These are phyloP conservation scores for Cheirogaleus major DNA, from an alignment of 2,797 vertebrate genomes.

Conservation along the genomic window DNA sequence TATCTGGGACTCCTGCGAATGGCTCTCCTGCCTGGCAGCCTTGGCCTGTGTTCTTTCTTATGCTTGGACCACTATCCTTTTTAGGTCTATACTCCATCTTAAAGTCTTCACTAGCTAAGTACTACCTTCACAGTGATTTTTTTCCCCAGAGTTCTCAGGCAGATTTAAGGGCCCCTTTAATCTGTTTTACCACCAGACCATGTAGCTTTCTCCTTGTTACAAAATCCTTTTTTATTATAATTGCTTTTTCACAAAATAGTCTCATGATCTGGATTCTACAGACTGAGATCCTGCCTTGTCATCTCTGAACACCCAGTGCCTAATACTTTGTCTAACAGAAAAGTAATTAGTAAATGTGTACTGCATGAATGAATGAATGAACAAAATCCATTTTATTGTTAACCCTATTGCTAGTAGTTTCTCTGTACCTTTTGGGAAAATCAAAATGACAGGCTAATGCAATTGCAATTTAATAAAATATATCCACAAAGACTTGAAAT, in stretches of 20 bases:
- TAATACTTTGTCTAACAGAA: background rate
- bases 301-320: background rate
- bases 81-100: background rate
- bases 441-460: background rate
- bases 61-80: fast-evolving
- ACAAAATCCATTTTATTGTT: background rate
- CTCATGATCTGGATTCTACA: background rate
- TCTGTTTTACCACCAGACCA: background rate
- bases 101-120: background rate
- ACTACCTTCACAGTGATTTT: background rate
- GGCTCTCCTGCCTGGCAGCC: too few relatives aligned
- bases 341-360: background rate
- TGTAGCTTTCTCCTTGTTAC: background rate
- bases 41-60: background rate
- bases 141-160: background rate
- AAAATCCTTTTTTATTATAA: background rate
- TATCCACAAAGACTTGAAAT: background rate
- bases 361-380: background rate
- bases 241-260: background rate
- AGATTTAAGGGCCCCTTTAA: background rate
- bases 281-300: background rate
- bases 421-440: background rate
- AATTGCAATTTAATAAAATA: background rate
- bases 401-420: background rate
- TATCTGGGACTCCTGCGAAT: background rate